Base-by-base conservation (phyloP, 2,888 invertebrate species). In the Drosophila borborema region DNA sequence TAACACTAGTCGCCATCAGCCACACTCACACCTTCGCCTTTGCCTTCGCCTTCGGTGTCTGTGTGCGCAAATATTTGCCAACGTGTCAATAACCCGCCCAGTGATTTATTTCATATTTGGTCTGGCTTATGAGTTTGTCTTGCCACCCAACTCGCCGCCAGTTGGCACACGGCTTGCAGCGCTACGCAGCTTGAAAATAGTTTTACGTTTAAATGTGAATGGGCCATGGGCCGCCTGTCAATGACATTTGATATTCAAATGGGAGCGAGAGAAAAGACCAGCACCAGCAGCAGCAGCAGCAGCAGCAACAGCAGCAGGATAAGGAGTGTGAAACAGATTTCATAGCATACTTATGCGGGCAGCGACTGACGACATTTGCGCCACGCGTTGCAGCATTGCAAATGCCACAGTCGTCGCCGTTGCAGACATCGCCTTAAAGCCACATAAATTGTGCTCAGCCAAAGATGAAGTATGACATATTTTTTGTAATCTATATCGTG, bases 81-180 rank as follows among this genome's bases (percentile, higher is more conserved):
- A 86, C 89, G 86, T 86, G 86, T 90, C 86, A 86, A 86, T 86
- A 86, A 86, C 86, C 86, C 86, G 90, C 64, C 89, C 90, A 77
- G 86, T 90, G 86, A 86, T 86, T 86, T 86, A 86, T 86, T 86
- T 86, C 90, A 86, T 86, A 90, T 86, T 86, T 86, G 85, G 83
- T 82, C 80, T 76, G 66, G 56, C 81, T 79, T 80, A 80, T 80
- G 80, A 80, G 79, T 80, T 80, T 72, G 51, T 51, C 34, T 40
- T 31, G 40, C 53, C 53, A 2, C 46, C 23, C 9, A 9, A 20
- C 10, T n/a, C 46, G n/a, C n/a, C 12, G 18, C 53, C 14, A 12
- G 16, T 23, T 41, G 56, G 34, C 55, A 34, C 70, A 54, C 40
- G 38, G 55, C 31, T n/a, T 55, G 40, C 48, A 20, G n/a, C 31